phyloP scores from a whole-genome alignment of 1,140 invertebrate species.

The Drosophila ficusphila region DNA sequence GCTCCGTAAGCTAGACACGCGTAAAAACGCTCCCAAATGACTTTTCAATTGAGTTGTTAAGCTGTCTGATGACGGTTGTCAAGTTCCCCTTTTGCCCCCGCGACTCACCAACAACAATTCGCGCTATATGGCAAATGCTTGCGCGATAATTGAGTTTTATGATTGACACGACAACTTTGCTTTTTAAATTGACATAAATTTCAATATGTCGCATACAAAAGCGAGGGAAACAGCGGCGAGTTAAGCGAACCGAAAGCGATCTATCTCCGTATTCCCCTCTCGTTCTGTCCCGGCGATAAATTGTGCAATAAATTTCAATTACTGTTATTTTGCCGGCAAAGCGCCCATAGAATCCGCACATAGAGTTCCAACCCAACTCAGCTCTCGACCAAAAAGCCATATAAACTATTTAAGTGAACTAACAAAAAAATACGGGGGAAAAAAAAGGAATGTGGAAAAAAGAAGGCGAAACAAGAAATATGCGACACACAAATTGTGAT shows the following conservation, averaged over 20 bases:
- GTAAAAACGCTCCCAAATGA: constrained; percentile 74
- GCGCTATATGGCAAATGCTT: constrained; percentile 29
- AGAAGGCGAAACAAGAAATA: constrained; percentile 55
- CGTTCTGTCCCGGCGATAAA: constrained; percentile 64
- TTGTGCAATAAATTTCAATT: constrained; percentile 83
- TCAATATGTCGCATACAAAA: constrained; percentile 68
- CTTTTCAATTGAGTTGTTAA: constrained; percentile 81
- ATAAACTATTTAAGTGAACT: constrained; percentile 70
- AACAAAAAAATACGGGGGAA: constrained; percentile 6
- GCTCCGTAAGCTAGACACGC: constrained; percentile 59
- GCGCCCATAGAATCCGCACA: constrained; percentile 50
- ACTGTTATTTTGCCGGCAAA: constrained; percentile 71
- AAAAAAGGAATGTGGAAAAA: constrained; percentile 3
- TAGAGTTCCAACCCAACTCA: constrained; percentile 10
- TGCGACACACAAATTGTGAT: constrained; percentile 78
- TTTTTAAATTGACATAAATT: constrained; percentile 83
- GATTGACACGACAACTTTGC: constrained; percentile 82
- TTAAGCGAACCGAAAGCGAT: constrained; percentile 45
- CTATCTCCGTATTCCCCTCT: constrained; percentile 21
- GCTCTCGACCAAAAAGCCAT: constrained; percentile 32
- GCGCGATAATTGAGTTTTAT: constrained; percentile 82
- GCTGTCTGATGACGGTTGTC: constrained; percentile 45
- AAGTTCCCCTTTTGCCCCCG: constrained; percentile 8
- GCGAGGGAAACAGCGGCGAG: constrained; percentile 45
- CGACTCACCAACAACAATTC: constrained; percentile 1